These are phyloP conservation scores for Aurelia aurita DNA, from an alignment of 30 jellyfish, hydroid and myxozoan genomes.

Conservation along the genomic window DNA sequence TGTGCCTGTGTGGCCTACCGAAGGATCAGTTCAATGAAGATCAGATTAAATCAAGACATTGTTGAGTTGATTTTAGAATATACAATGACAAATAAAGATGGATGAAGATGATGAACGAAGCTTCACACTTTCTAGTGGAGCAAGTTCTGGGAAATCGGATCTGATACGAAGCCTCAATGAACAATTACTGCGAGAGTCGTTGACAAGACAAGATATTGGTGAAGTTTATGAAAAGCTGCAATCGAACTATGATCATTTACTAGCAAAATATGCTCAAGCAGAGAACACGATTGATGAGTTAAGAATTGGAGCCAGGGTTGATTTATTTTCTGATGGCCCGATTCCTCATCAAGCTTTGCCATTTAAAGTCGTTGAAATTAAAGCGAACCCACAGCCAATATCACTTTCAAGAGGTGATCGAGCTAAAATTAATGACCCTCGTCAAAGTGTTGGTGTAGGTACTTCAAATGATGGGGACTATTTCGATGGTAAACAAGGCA, in stretches of 20 bases:
- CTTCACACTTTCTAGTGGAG: constrained; percentile 34
- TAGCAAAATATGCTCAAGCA: constrained; percentile 95
- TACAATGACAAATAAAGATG: constrained; percentile 32
- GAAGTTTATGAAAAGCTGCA: constrained; percentile 79
- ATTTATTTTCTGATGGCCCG: constrained; percentile 78
- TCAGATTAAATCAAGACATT: constrained; percentile 72
- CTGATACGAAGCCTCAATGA: constrained; percentile 55
- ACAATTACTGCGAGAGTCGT: constrained; percentile 57
- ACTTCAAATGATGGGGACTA: neutral
- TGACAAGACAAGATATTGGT: constrained; percentile 79
- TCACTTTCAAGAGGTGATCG: constrained; percentile 33
- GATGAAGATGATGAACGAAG: constrained; percentile 47
- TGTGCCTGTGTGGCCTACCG: constrained; percentile 74
- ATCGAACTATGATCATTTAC: constrained; percentile 78
- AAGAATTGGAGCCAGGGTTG: constrained; percentile 82
- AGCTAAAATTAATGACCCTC: constrained; percentile 37
- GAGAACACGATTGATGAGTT: constrained; percentile 92
- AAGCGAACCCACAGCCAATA: constrained; percentile 64
- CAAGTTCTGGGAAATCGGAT: constrained; percentile 80
- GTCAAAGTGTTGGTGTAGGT: neutral
- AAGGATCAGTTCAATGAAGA: constrained; percentile 49
- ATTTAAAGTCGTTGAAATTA: constrained; percentile 33
- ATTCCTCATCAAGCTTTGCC: constrained; percentile 59
- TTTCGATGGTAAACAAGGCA: neutral
- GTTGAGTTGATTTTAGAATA: constrained; percentile 32